Evolutionary conservation across 1,140 invertebrate genomes (phyloP), one percentile per base, ranked within the genome.

Genomic region (Triops cancriformis): DNA sequence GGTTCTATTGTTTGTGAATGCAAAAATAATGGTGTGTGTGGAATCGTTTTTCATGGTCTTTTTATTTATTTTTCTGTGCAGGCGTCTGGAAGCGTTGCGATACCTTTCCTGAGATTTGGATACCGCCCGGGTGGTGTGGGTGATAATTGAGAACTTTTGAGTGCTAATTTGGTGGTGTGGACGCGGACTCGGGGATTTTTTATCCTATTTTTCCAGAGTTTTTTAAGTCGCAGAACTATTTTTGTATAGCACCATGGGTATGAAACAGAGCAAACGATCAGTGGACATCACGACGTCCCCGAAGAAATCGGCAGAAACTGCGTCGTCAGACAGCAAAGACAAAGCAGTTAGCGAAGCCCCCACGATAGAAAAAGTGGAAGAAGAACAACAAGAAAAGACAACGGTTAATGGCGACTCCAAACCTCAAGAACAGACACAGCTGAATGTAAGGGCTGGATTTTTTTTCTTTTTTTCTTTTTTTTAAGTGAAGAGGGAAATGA

Each of bases 211-310:
- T 64, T 64, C 23, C 23, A 3, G 11, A 45, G 14, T 64, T 64
- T 64, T 64, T 64, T 12, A 64, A 23, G 6, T 37, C 31, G 23
- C 51, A 18, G 18, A 64, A n/a, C 45, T 64, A 11, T 64, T 64
- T 64, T 64, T 64, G 51, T 18, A 64, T 9, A 64, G 10, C 51
- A 64, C 23, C 51, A 81, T 81, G 81, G 81, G 81, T 76, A 79
- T 78, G 77, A 78, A 76, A 27, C 80, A 81, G 73, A 81, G 81
- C 76, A 81, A 81, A 45, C 77, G 80, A 18, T 81, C 81, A 14
- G 81, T 81, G 43, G 81, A 81, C 77, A 81, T 81, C 74, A 79
- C 81, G 23, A 73, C 79, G 28, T 78, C 77, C 28, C 79, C 80
- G 0, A 81, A 80, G 77, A 81, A 81, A 23, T 74, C 73, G 64